Base-by-base conservation (phyloP, 2,113 vertebrate species). In the Hyla sarda region DNA sequence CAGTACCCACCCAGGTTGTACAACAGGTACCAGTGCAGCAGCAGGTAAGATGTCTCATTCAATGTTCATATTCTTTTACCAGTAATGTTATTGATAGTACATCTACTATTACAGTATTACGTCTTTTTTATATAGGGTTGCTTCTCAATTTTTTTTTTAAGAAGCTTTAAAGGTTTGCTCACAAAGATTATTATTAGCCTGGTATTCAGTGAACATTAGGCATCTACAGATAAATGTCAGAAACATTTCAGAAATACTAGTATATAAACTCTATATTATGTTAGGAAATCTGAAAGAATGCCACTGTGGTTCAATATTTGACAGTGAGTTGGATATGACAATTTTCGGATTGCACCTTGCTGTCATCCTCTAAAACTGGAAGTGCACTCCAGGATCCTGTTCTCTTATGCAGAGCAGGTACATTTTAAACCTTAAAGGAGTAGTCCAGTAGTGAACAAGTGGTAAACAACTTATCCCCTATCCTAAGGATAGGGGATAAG, bases 1-100 rank as follows among this genome's bases (percentile, higher is more conserved):
- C 95, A 88, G 95, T 95, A 90, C 95, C 95, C 87, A 95, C 95
- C 0, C 95, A 96, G 82, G 95, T 95, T 81, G 95, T 96, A 69
- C 95, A 96, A 89, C 95, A 96, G 23, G 94, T 95, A 82, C 95
- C 95, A 12, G 95, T 96, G 17, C 95, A 96, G 50, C 95, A 95
- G 28, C 95, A 96, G 94, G 95, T 96, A 92, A 6, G 93, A 90
- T 37, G 52, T 6, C 76, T 62, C 60, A 62, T 28, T 28, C 25
- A 11, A 6, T 25, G 7, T 47, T 12, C 25, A 69, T 17, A 32
- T 69, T 34, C 10, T 28, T 37, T 30, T 65, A 69, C 21, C 16
- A 37, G 7, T 67, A 32, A 7, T 32, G 17, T 9, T 37, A 9
- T 21, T 37, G 9, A 0, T 67, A 4, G 25, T 17, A 67, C 5